Conservation (phyloP, 2,888 invertebrate genomes). For the Pyrochroa serraticornis region DNA sequence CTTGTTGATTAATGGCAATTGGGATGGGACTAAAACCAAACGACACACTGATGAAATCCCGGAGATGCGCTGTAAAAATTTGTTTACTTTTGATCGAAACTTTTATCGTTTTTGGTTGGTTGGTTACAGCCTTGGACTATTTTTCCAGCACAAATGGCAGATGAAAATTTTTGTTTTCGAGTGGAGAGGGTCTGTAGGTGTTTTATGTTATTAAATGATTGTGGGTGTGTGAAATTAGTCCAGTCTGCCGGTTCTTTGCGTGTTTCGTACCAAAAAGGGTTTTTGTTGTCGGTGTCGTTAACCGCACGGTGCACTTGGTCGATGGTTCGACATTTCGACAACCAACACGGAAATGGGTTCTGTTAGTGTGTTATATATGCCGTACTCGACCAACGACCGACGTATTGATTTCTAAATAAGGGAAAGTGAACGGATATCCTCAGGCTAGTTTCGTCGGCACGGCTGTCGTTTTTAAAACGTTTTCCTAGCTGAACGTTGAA, state of each 20-base stretch:
- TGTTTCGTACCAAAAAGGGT: conserved; percentile 3
- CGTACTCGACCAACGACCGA: conserved; percentile 37
- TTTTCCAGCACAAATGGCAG: too few species aligned
- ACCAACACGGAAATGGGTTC: conserved; percentile 17
- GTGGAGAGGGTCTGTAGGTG: too few species aligned
- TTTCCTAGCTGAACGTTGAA: conserved; percentile 12
- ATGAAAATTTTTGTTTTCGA: too few species aligned
- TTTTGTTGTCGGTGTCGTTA: conserved; percentile 12
- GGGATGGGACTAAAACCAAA: too few species aligned
- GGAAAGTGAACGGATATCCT: conserved; percentile 55
- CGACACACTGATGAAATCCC: too few species aligned
- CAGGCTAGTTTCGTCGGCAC: conserved; percentile 37
- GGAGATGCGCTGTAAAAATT: too few species aligned
- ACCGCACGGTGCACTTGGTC: conserved; percentile 23
- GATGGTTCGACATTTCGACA: conserved; percentile 17
- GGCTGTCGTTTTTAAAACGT: conserved; percentile 25
- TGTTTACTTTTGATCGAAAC: too few species aligned
- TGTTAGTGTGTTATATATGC: conserved; percentile 36
- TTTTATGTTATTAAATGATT: conserved; percentile 19
- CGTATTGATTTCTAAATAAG: conserved; percentile 53
- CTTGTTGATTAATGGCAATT: too few species aligned
- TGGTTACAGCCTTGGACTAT: too few species aligned
- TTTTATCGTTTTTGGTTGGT: too few species aligned
- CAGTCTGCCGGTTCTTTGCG: conserved; percentile 5
- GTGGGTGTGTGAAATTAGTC: not conserved